Conservation (phyloP, 64 coral and sea anemone species). For the Stylophora pistillata region DNA sequence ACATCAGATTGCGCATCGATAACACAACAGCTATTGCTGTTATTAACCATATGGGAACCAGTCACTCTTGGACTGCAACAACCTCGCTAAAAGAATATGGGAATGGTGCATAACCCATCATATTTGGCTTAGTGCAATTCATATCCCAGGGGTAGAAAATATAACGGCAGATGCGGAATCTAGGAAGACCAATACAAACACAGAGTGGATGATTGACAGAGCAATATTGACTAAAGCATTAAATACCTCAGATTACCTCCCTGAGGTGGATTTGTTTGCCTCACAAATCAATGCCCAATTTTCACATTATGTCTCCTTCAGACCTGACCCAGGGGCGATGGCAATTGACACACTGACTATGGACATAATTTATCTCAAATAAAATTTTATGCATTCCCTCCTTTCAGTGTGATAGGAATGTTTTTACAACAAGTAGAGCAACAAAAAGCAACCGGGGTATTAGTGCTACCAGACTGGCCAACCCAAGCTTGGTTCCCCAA, state of each 20-base stretch:
- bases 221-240: no score
- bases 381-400: conserved; percentile 61
- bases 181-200: no score
- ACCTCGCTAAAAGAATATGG: no score
- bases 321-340: conserved; percentile 47
- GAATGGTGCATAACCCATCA: no score
- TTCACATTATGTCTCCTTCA: conserved; percentile 30
- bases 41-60: no score
- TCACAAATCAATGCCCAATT: conserved; percentile 36
- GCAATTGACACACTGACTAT: conserved; percentile 36
- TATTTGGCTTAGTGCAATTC: no score
- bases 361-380: not conserved
- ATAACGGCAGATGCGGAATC: no score
- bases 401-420: conserved; percentile 43
- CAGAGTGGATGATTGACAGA: not conserved
- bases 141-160: no score
- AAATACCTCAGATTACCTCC: not conserved
- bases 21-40: no score
- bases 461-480: conserved; percentile 20
- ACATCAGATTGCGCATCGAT: no score
- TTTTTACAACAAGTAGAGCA: conserved; percentile 25
- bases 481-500: conserved; percentile 2
- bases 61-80: no score
- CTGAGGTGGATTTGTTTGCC: conserved; percentile 54
- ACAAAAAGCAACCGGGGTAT: conserved; percentile 21